These are phyloP conservation scores for Tinea semifulvella DNA, from an alignment of 2,888 invertebrate genomes.

Conservation along the genomic window DNA sequence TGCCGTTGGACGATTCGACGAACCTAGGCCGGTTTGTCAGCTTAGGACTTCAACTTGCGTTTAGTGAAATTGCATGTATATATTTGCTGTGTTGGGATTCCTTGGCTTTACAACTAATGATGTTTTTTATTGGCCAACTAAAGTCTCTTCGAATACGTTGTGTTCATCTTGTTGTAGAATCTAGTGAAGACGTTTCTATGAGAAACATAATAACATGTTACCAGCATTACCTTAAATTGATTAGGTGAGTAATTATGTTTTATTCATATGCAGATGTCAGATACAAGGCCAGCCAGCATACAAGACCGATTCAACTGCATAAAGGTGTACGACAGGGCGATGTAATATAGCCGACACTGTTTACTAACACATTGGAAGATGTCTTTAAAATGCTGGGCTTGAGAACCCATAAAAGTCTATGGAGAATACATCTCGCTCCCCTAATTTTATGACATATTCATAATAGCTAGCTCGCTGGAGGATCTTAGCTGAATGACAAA, in stretches of 20 bases:
- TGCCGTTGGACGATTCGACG: background rate
- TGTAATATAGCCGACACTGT: too few relatives aligned
- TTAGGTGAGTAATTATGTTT: background rate
- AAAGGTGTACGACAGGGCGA: too few relatives aligned
- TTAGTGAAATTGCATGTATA: background rate
- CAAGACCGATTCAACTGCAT: too few relatives aligned
- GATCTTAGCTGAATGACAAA: too few relatives aligned
- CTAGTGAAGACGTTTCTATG: background rate
- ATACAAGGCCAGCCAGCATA: too few relatives aligned
- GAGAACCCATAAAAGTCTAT: too few relatives aligned
- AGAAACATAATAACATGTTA: background rate
- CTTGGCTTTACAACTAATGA: background rate
- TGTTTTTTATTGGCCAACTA: slow-evolving; percentile 1
- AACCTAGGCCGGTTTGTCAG: background rate
- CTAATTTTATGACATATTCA: too few relatives aligned
- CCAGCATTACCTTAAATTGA: background rate
- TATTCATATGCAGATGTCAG: too few relatives aligned
- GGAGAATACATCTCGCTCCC: too few relatives aligned
- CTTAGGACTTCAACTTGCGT: background rate
- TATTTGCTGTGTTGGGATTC: background rate
- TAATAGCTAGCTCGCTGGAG: too few relatives aligned
- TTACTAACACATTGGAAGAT: too few relatives aligned
- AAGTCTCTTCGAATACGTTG: background rate
- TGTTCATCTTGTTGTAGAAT: background rate
- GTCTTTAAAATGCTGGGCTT: too few relatives aligned